A percentile compares a stretch with the other conserved stretches of the same genome.
Evolutionary conservation across 2,797 vertebrate genomes (phyloP).

Genomic region (Epinephelus coioides): DNA sequence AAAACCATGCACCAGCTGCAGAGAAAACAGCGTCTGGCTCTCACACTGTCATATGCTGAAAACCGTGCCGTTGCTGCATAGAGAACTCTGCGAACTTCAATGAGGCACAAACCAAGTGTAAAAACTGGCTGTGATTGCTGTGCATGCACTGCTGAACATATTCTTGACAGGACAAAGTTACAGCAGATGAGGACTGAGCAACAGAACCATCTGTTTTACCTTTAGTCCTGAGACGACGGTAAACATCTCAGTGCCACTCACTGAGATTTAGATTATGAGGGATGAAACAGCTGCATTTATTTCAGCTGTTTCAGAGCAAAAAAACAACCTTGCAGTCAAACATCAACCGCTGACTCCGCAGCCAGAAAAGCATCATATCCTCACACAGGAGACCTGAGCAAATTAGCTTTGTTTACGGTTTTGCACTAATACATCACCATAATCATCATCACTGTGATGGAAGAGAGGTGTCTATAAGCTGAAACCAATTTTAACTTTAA

Average conservation of each 20-base stretch:
- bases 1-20: slow-evolving; percentile 46
- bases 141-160: slow-evolving; percentile 49
- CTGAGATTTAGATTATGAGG: slow-evolving; percentile 20
- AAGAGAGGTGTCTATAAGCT: slow-evolving; percentile 49
- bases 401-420: slow-evolving; percentile 68
- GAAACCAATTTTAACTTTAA: slow-evolving; percentile 63
- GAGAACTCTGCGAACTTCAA: slow-evolving; percentile 45
- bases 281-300: neutral
- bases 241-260: slow-evolving; percentile 37
- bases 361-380: slow-evolving; percentile 11
- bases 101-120: slow-evolving; percentile 55
- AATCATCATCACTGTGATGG: slow-evolving; percentile 56
- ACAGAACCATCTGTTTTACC: slow-evolving; percentile 59
- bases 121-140: slow-evolving; percentile 55
- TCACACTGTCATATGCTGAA: slow-evolving; percentile 33
- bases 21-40: slow-evolving; percentile 17
- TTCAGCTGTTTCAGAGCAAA: slow-evolving; percentile 31
- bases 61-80: slow-evolving; percentile 35
- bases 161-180: slow-evolving; percentile 52
- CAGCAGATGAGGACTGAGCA: slow-evolving; percentile 43
- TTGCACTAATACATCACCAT: slow-evolving; percentile 49
- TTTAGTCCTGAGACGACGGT: slow-evolving; percentile 31
- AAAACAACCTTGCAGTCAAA: slow-evolving; percentile 22
- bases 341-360: neutral
- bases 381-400: slow-evolving; percentile 25